Conservation (phyloP, 2,113 vertebrate genomes). For the Thermophis baileyi region DNA sequence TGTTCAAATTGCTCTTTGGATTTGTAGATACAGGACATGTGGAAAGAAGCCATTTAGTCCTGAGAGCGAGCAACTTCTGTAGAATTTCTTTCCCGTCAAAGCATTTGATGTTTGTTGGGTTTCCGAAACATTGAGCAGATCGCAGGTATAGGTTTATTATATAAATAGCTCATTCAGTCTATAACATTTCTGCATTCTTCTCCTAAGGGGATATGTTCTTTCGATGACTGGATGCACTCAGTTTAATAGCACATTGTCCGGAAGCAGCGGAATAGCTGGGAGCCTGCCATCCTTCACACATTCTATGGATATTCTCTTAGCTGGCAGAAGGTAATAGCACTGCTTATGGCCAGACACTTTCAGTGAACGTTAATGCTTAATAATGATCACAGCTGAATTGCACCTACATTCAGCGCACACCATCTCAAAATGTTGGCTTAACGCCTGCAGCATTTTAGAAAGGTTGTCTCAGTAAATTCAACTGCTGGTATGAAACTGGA, state of each 20-base stretch:
- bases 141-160: constrained; percentile 20
- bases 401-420: neutral
- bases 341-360: constrained; percentile 5
- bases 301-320: neutral
- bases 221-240: neutral
- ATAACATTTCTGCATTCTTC: constrained; percentile 26
- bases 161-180: constrained; percentile 29
- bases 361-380: neutral
- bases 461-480: neutral
- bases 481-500: neutral
- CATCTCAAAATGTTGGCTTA: neutral
- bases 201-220: constrained; percentile 31
- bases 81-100: constrained; percentile 29
- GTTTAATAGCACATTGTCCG: constrained; percentile 44
- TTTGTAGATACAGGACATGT: neutral
- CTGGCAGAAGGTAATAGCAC: constrained; percentile 4
- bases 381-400: constrained; percentile 16
- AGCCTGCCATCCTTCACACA: constrained; percentile 25
- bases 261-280: constrained; percentile 24
- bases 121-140: constrained; percentile 26
- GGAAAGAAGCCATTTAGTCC: constrained; percentile 30
- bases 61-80: constrained; percentile 22
- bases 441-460: neutral
- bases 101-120: constrained; percentile 24
- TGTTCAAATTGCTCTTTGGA: neutral